Evolutionary conservation across 2,113 vertebrate species (phyloP), one percentile per base, ranked within the genome.

Genomic region (Barnardius zonarius): DNA sequence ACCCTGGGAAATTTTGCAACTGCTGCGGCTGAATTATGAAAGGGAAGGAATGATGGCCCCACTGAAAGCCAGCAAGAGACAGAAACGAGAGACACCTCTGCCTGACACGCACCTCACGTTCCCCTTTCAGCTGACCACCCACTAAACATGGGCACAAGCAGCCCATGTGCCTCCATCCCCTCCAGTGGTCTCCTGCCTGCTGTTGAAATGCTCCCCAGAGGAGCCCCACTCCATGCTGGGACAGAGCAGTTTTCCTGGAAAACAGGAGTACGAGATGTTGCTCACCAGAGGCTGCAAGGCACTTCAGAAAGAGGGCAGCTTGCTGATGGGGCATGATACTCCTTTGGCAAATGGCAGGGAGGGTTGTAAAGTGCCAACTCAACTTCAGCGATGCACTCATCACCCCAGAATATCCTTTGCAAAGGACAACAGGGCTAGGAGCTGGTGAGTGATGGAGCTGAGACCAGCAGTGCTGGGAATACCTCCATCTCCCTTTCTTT

Each of bases 1-100:
- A 37, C 18, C 10, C 68, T 3, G 44, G 76, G 90, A 66, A 67
- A 57, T 95, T 92, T 91, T 89, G 92, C 81, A 96, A 96, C 41
- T 76, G 52, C 70, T 87, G 86, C 5, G 91, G 93, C 69, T 89
- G 91, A 73, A 37, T 89, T 72, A 73, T 73, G 93, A 94, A 92
- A 93, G 83, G 33, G 39, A 48, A 19, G 68, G 72, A 62, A 7
- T n/a, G 69, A 57, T 10, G 44, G 22, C 22, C 14, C n/a, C 81
- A 6, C 17, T 1, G 3, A 61, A 57, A 67, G 43, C 3, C 3
- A 23, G 13, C 11, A 2, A 73, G 63, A 23, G 49, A 27, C 10
- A 39, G 59, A 59, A 66, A 52, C 0, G 1, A 74, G 48, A 43
- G 19, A 2, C 7, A 46, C 27, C 86, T 54, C 41, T 41, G 54